Conservation (phyloP, 2,888 invertebrate genomes). For the Drosophila suboccidentalis region DNA sequence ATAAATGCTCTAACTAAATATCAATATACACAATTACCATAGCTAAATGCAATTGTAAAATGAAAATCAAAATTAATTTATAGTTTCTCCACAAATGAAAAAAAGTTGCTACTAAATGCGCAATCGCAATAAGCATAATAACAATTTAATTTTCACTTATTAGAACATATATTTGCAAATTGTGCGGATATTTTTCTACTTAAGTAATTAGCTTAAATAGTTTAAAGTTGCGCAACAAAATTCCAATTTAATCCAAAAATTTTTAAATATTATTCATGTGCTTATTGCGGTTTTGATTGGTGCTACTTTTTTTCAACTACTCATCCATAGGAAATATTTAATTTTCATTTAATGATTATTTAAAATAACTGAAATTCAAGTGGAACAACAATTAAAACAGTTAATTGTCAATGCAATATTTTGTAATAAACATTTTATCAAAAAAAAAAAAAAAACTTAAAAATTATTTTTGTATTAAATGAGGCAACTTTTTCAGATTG, state of each 20-base stretch:
- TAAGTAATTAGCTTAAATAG: constrained; percentile 67
- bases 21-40: constrained; percentile 57
- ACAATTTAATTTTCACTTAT: not conserved
- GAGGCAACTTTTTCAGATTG: too few species aligned
- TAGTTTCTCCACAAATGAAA: constrained; percentile 44
- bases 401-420: constrained; percentile 80
- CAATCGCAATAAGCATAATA: constrained; percentile 12
- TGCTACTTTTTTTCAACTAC: constrained; percentile 44
- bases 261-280: constrained; percentile 20
- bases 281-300: constrained; percentile 26
- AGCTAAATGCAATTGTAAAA: constrained; percentile 75
- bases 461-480: not conserved
- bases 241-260: not conserved
- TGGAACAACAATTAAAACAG: constrained; percentile 62
- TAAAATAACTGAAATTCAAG: constrained; percentile 58
- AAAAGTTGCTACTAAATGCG: constrained; percentile 25
- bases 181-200: constrained; percentile 66
- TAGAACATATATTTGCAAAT: constrained; percentile 15
- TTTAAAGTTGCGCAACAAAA: constrained; percentile 54
- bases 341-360: constrained; percentile 50
- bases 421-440: constrained; percentile 72
- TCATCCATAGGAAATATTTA: constrained; percentile 66
- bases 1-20: constrained; percentile 61
- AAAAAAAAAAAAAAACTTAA: constrained; percentile 42
- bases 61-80: constrained; percentile 71